Conservation (phyloP, 2,888 invertebrate species). For the Eupithecia exiguata region DNA sequence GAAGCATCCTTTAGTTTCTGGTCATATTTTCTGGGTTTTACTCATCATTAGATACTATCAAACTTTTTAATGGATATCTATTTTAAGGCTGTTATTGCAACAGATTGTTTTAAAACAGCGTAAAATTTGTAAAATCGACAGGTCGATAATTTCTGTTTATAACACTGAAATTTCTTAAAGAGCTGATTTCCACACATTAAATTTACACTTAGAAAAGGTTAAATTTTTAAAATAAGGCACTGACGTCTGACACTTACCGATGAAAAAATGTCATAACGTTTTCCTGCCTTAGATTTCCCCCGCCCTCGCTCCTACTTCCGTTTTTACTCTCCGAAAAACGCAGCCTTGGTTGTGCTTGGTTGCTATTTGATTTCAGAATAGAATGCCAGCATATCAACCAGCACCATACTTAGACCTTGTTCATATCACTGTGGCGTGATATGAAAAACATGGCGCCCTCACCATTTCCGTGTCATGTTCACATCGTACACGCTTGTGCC, state of each 20-base stretch:
- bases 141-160: neutral
- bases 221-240: too few relatives aligned
- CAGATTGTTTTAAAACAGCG: neutral
- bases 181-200: too few relatives aligned
- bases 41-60: neutral
- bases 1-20: neutral
- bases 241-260: too few relatives aligned
- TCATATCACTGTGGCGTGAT: slow-evolving; percentile 11
- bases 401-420: slow-evolving; percentile 4
- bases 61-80: too few relatives aligned
- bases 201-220: too few relatives aligned
- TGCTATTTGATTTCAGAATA: neutral
- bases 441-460: slow-evolving; percentile 14
- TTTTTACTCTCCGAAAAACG: neutral
- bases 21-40: neutral
- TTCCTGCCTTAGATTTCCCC: neutral
- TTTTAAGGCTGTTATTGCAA: neutral
- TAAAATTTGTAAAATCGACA: neutral
- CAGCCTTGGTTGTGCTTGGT: neutral
- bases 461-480: slow-evolving; percentile 19
- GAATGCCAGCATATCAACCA: slow-evolving; percentile 3
- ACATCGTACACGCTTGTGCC: slow-evolving; percentile 9
- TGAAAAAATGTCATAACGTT: neutral
- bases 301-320: neutral
- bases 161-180: neutral